Evolutionary conservation across 2,797 vertebrate genomes (phyloP).

Genomic region (Apogon hyalosoma): DNA sequence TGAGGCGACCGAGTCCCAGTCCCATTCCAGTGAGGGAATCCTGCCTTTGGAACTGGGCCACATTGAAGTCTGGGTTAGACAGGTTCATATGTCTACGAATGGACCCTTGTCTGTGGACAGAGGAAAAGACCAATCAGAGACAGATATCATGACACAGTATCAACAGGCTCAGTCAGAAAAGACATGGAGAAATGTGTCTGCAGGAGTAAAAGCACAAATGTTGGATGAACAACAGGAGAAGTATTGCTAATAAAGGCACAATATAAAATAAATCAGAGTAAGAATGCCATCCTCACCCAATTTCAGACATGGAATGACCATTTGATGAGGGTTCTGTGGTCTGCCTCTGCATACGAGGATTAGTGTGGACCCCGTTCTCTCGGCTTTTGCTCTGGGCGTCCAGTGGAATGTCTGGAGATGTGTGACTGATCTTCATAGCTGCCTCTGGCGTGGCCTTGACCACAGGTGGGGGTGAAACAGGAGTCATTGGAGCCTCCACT

Average conservation of each 20-base stretch:
- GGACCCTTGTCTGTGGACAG: conserved; percentile 83
- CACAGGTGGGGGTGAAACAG: conserved; percentile 83
- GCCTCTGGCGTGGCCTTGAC: conserved; percentile 86
- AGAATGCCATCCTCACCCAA: conserved; percentile 67
- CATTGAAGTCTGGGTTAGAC: conserved; percentile 97
- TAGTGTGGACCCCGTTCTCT: conserved; percentile 89
- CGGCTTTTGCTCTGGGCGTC: conserved; percentile 87
- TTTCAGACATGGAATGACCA: conserved; percentile 82
- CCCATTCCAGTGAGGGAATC: conserved; percentile 94
- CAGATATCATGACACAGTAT: conserved; percentile 9
- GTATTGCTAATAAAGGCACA: neutral
- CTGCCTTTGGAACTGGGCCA: conserved; percentile 96
- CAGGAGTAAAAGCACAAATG: neutral
- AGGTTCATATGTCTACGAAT: conserved; percentile 96
- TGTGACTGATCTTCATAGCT: conserved; percentile 98
- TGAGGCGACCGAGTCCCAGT: conserved; percentile 92
- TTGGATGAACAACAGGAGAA: neutral
- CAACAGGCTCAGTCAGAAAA: conserved; percentile 4
- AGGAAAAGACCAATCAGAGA: conserved; percentile 21
- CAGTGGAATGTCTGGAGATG: conserved; percentile 94
- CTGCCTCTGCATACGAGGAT: conserved; percentile 91
- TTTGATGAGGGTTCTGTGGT: conserved; percentile 91
- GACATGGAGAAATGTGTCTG: neutral
- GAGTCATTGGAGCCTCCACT: conserved; percentile 84
- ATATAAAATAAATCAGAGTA: neutral